Percentiles rank a stretch among this genome's conserved stretches.
Evolutionary conservation across 2,888 invertebrate species (phyloP).

Genomic region (Euzetes globulus): DNA sequence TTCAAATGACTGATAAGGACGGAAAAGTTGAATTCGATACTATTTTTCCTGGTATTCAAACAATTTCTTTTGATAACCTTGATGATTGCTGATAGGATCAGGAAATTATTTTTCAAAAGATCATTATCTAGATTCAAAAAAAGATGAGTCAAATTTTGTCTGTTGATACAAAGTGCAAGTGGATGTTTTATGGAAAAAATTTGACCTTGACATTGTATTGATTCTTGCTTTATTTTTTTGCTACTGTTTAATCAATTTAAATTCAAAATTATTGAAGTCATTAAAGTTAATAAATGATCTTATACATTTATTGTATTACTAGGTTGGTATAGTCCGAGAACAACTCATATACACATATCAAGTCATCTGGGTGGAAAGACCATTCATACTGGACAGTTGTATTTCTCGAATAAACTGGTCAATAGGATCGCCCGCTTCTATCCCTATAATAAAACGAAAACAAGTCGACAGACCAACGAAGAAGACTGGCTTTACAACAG

Average conservation of each 20-base stretch:
- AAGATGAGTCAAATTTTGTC: no score
- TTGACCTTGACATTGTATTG: no score
- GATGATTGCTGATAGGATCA: no score
- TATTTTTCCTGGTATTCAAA: constrained; percentile 30
- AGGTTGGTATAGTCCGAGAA: constrained; percentile 31
- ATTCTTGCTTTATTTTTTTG: no score
- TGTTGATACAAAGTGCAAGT: no score
- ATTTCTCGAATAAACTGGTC: constrained; percentile 21
- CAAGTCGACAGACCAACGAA: neutral
- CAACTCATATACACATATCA: constrained; percentile 30
- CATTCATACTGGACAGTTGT: constrained; percentile 27
- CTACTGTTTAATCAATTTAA: neutral
- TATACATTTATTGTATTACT: no score
- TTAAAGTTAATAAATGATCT: neutral
- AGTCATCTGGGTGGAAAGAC: constrained; percentile 28
- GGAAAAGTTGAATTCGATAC: constrained; percentile 31
- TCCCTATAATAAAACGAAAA: constrained; percentile 22
- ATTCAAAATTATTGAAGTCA: no score
- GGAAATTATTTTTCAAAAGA: no score
- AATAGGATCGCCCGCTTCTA: neutral
- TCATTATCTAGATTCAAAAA: no score
- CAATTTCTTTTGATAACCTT: no score
- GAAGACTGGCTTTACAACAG: constrained; percentile 22
- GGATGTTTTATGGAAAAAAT: no score
- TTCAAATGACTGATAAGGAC: constrained; percentile 34